A percentile compares a stretch with the other conserved stretches of the same genome.
These are phyloP conservation scores for Synanthedon formicaeformis DNA, from an alignment of 2,888 invertebrate species.

Conservation along the genomic window DNA sequence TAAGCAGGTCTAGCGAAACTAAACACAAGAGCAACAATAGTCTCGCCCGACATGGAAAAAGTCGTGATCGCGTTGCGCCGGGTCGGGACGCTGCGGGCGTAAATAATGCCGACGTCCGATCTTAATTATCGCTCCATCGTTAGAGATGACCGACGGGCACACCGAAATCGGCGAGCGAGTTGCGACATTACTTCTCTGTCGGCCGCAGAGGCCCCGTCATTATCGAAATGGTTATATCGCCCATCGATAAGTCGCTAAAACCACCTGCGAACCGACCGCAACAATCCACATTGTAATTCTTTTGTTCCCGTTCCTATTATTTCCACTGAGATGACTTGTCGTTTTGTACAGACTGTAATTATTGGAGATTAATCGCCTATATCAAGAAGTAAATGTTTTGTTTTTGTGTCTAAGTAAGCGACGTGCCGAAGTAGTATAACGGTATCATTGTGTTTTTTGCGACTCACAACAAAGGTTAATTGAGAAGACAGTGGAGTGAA, in stretches of 20 bases:
- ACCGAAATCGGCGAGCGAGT: slow-evolving; percentile 55
- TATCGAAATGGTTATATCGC: slow-evolving; percentile 48
- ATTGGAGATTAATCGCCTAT: background rate
- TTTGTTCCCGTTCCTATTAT: slow-evolving; percentile 59
- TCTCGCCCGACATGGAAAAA: slow-evolving; percentile 54
- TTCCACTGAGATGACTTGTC: slow-evolving; percentile 51
- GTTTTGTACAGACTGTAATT: slow-evolving; percentile 1
- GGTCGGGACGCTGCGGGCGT: slow-evolving; percentile 63
- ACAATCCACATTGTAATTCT: slow-evolving; percentile 63
- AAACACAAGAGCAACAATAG: slow-evolving; percentile 42
- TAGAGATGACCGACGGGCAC: slow-evolving; percentile 63
- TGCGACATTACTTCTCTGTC: slow-evolving; percentile 49
- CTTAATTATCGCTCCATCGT: slow-evolving; percentile 69
- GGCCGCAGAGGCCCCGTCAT: slow-evolving; percentile 29
- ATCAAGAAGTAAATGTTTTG: background rate
- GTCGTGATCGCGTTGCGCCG: slow-evolving; percentile 58
- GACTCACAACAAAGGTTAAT: background rate
- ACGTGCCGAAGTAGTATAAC: background rate
- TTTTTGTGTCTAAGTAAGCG: background rate
- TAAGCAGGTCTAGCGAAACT: slow-evolving; percentile 23
- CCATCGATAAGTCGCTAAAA: slow-evolving; percentile 55
- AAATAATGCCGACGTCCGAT: slow-evolving; percentile 64
- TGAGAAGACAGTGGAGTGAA: background rate
- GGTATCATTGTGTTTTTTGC: background rate
- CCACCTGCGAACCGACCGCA: slow-evolving; percentile 53